phyloP scores from a whole-genome alignment of 2,113 vertebrate species.

The Rattus norvegicus region DNA sequence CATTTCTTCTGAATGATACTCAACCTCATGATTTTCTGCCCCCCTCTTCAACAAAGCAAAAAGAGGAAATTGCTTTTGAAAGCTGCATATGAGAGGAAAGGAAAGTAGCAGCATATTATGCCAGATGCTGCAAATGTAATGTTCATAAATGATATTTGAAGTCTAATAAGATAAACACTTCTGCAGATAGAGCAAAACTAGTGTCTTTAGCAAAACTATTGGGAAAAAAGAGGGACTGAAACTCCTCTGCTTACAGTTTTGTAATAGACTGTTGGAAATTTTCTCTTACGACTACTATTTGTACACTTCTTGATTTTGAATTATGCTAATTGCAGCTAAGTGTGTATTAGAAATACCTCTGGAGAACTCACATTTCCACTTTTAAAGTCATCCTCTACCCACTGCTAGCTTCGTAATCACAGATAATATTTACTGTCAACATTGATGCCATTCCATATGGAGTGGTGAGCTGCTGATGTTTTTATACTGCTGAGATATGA shows the following conservation, averaged over 20 bases:
- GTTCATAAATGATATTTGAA: neutral
- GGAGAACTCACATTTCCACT: neutral
- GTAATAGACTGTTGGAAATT: neutral
- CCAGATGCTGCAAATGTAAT: too few species aligned
- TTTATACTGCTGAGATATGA: neutral
- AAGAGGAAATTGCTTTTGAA: too few species aligned
- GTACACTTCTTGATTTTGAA: neutral
- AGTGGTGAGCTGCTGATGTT: neutral
- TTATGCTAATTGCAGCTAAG: neutral
- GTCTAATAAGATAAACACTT: neutral
- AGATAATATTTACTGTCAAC: neutral
- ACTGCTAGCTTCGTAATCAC: neutral
- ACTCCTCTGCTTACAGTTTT: neutral
- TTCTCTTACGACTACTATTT: neutral
- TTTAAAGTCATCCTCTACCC: neutral
- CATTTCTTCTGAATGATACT: too few species aligned
- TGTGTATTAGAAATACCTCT: neutral
- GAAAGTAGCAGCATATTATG: too few species aligned
- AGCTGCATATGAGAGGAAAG: too few species aligned
- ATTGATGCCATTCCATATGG: neutral
- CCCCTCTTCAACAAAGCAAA: too few species aligned
- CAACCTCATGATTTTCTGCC: too few species aligned
- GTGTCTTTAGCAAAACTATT: neutral
- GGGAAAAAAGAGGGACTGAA: neutral
- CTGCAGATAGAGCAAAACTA: neutral